Conservation (phyloP, 1,140 invertebrate genomes). For the Lordiphosa stackelbergi region DNA sequence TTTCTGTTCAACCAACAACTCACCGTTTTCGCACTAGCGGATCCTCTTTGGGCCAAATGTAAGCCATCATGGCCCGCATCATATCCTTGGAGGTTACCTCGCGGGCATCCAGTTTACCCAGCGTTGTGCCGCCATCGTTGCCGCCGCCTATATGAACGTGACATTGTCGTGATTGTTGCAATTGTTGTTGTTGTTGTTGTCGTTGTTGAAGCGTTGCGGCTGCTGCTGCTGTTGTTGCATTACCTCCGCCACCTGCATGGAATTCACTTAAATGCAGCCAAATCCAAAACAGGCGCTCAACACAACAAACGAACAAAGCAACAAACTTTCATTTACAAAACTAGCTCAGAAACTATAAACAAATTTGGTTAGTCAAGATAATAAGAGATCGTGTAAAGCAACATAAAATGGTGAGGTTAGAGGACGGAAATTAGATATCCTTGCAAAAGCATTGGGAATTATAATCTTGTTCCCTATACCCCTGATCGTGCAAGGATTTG, state of each 20-base stretch:
- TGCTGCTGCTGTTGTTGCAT: constrained; percentile 34
- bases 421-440: neutral
- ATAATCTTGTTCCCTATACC: no score
- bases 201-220: constrained; percentile 43
- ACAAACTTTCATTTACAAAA: constrained; percentile 9
- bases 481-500: constrained; percentile 1
- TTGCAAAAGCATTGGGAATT: neutral
- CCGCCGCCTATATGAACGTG: constrained; percentile 90
- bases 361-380: constrained; percentile 26
- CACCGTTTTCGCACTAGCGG: constrained; percentile 62
- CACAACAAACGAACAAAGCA: constrained; percentile 73
- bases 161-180: constrained; percentile 82
- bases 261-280: constrained; percentile 74
- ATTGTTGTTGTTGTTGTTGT: constrained; percentile 49
- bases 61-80: constrained; percentile 90
- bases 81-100: constrained; percentile 87
- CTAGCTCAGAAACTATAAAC: constrained; percentile 19
- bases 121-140: constrained; percentile 80
- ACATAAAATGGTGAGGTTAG: constrained; percentile 14
- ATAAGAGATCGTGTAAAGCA: constrained; percentile 4
- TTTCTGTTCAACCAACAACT: no score
- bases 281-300: constrained; percentile 72
- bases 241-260: constrained; percentile 38
- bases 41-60: constrained; percentile 95
- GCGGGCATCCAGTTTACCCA: constrained; percentile 80